Evolutionary conservation across 2,797 vertebrate genomes (phyloP).

Genomic region (Todus mexicanus): DNA sequence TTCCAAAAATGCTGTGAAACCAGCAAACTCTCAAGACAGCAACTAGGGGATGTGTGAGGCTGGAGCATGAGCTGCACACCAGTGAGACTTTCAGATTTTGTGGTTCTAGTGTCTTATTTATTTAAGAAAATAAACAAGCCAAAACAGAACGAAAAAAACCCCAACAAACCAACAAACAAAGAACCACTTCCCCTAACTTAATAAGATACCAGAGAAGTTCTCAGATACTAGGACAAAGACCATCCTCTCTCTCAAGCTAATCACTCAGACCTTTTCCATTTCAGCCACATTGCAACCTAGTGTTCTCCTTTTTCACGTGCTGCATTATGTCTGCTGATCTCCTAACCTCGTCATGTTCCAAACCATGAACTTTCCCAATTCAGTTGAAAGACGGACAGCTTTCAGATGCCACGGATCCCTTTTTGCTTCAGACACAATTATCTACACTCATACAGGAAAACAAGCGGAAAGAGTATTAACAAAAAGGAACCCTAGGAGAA

Average conservation of each 20-base stretch:
- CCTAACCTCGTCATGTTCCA: background rate
- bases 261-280: background rate
- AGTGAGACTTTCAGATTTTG: background rate
- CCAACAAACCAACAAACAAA: background rate
- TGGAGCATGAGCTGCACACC: background rate
- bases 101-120: background rate
- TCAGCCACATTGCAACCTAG: background rate
- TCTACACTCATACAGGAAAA: background rate
- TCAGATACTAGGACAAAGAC: background rate
- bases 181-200: background rate
- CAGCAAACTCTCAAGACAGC: background rate
- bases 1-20: background rate
- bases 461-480: background rate
- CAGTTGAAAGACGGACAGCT: background rate
- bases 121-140: background rate
- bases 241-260: background rate
- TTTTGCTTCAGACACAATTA: background rate
- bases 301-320: fast-evolving
- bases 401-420: background rate
- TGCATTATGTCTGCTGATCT: background rate
- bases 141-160: background rate
- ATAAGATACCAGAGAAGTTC: background rate
- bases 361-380: background rate
- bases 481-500: background rate
- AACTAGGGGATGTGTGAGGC: background rate